A percentile compares a stretch with the other conserved stretches of the same genome.
These are phyloP conservation scores for Athalia circularis DNA, from an alignment of 2,888 invertebrate species.

Conservation along the genomic window DNA sequence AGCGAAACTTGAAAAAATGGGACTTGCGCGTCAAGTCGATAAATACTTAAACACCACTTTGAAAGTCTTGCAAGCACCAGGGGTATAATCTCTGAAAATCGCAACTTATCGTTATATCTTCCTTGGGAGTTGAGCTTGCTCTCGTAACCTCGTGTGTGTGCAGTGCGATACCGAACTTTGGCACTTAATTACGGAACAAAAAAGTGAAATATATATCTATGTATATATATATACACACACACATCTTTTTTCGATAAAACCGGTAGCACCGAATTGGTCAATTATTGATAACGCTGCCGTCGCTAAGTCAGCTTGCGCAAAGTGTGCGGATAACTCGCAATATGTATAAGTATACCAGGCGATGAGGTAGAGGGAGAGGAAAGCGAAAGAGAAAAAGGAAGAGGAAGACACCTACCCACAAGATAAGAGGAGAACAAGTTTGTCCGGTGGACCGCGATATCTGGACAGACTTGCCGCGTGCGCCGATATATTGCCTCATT, in stretches of 20 bases:
- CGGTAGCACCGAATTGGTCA: constrained; percentile 32
- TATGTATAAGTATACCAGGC: no score
- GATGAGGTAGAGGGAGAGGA: no score
- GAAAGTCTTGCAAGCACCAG: constrained; percentile 32
- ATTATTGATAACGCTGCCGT: constrained; percentile 40
- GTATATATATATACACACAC: neutral
- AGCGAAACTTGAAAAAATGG: constrained; percentile 36
- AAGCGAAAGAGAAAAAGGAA: neutral
- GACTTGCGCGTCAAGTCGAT: constrained; percentile 27
- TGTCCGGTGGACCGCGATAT: constrained; percentile 43
- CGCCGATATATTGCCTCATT: constrained; percentile 47
- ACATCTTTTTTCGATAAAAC: constrained; percentile 22
- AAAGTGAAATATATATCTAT: neutral
- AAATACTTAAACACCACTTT: constrained; percentile 43
- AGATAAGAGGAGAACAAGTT: constrained; percentile 45
- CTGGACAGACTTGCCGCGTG: constrained; percentile 39
- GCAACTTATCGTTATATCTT: constrained; percentile 43
- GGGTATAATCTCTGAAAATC: constrained; percentile 40
- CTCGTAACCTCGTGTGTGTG: neutral
- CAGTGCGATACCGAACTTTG: constrained; percentile 17
- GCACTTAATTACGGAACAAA: constrained; percentile 39
- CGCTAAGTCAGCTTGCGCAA: constrained; percentile 27
- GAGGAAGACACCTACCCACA: constrained; percentile 15
- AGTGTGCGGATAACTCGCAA: constrained; percentile 26
- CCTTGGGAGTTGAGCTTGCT: constrained; percentile 31